Conservation (phyloP, 2,888 invertebrate species). For the Acanthosepion pharaonis region DNA sequence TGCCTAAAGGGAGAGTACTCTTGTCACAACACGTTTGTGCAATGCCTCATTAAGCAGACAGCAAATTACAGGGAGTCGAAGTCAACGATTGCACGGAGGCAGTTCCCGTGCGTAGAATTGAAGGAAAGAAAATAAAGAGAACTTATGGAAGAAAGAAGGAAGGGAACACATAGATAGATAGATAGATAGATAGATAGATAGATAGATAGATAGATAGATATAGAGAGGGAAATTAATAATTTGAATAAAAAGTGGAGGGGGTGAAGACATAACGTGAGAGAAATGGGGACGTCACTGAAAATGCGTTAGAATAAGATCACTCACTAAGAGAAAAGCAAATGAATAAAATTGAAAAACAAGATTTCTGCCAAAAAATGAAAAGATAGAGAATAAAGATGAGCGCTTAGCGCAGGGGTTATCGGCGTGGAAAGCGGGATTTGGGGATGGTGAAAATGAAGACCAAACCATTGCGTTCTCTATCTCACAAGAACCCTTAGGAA, state of each 20-base stretch:
- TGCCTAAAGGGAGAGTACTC: not conserved
- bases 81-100: not conserved
- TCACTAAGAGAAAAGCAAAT: too few species aligned
- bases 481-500: too few species aligned
- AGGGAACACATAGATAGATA: not conserved
- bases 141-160: not conserved
- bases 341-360: too few species aligned
- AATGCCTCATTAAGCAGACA: not conserved
- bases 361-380: not conserved
- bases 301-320: not conserved
- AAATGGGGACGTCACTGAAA: not conserved
- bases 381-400: not conserved
- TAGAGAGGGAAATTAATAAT: too few species aligned
- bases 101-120: not conserved
- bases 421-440: too few species aligned
- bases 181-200: too few species aligned
- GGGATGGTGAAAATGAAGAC: too few species aligned
- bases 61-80: slow-evolving; percentile 22
- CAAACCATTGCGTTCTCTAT: too few species aligned
- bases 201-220: too few species aligned
- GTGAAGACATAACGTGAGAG: too few species aligned
- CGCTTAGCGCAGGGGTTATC: too few species aligned
- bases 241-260: too few species aligned
- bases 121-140: not conserved
- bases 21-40: not conserved